phyloP scores from a whole-genome alignment of 2,113 vertebrate species.

The Aphyosemion australe region DNA sequence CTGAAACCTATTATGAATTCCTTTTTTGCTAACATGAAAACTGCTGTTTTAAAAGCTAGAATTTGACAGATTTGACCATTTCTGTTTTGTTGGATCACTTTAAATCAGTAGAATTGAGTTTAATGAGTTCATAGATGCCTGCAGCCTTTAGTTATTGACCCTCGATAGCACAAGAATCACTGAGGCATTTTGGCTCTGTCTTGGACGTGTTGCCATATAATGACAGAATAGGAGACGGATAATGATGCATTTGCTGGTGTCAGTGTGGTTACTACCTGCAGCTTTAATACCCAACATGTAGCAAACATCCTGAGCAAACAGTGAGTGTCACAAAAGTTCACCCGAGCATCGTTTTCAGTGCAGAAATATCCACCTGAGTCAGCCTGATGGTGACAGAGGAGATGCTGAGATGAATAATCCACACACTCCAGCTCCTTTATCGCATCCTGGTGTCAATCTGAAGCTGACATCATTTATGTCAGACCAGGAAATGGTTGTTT shows the following conservation, averaged over 20 bases:
- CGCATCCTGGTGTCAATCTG: too few relatives aligned
- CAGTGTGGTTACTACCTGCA: neutral
- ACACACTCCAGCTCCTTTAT: too few relatives aligned
- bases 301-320: neutral
- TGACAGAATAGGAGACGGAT: neutral
- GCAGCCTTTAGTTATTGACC: too few relatives aligned
- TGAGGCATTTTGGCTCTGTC: neutral
- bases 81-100: neutral
- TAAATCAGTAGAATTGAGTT: too few relatives aligned
- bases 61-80: neutral
- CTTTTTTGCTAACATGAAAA: too few relatives aligned
- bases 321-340: slow-evolving; percentile 4
- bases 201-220: neutral
- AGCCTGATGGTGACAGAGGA: slow-evolving; percentile 26
- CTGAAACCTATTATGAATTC: too few relatives aligned
- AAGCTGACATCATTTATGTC: too few relatives aligned
- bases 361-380: slow-evolving; percentile 30
- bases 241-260: neutral
- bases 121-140: too few relatives aligned
- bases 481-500: neutral
- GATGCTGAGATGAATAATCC: neutral
- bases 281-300: neutral
- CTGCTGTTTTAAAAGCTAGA: neutral
- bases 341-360: neutral
- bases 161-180: too few relatives aligned